A percentile compares a stretch with the other conserved stretches of the same genome.
Conservation (phyloP, 2,888 invertebrate genomes). For the Xylota sylvarum region DNA sequence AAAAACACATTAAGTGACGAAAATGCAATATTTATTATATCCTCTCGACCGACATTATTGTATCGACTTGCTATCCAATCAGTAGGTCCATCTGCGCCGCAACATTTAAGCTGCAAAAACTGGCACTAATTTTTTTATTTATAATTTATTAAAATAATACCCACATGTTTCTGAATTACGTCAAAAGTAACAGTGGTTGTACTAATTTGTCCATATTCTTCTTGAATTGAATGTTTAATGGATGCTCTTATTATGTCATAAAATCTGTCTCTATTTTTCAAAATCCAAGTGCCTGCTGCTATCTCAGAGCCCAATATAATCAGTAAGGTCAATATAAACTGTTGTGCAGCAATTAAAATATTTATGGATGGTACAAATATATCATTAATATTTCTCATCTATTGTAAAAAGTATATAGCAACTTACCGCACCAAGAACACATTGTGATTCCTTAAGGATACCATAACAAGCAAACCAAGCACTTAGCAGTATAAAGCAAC, state of each 20-base stretch:
- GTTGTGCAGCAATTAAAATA: constrained; percentile 80
- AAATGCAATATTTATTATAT: constrained; percentile 85
- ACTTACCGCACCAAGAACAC: constrained; percentile 91
- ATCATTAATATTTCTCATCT: constrained; percentile 43
- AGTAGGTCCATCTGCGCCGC: constrained; percentile 90
- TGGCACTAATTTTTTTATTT: constrained; percentile 1
- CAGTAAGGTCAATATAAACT: constrained; percentile 92
- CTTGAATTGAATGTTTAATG: constrained; percentile 88
- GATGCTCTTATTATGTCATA: constrained; percentile 88
- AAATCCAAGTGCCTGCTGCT: constrained; percentile 91
- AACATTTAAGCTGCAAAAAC: constrained; percentile 88
- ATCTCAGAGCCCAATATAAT: constrained; percentile 92
- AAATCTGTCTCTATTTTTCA: constrained; percentile 89
- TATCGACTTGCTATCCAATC: constrained; percentile 90
- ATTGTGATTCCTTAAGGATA: constrained; percentile 91
- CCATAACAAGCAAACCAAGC: constrained; percentile 94
- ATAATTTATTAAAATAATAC: constrained; percentile 65
- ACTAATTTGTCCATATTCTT: constrained; percentile 87
- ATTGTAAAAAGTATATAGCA: constrained; percentile 54
- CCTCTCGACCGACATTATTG: constrained; percentile 85
- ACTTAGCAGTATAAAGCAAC: constrained; percentile 90
- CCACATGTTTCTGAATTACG: constrained; percentile 88
- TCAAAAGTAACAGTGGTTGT: constrained; percentile 88
- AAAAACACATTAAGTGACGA: constrained; percentile 86
- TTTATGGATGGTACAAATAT: background rate